Evolutionary conservation across 2,888 invertebrate species (phyloP).

Genomic region (Sthenelais limicola): DNA sequence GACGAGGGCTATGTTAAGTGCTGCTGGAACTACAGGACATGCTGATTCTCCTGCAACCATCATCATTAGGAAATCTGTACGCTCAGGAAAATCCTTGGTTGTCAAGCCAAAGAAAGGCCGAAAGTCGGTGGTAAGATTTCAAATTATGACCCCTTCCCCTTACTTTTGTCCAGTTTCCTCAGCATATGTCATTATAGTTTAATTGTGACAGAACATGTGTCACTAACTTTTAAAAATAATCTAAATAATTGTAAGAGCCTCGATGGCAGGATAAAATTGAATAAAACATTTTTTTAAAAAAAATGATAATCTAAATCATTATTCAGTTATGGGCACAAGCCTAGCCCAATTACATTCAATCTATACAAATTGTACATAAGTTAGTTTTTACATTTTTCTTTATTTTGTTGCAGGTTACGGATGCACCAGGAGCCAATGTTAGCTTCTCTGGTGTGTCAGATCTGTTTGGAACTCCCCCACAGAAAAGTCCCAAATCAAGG

Average conservation of each 20-base stretch:
- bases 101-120: slow-evolving; percentile 62
- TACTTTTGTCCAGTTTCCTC: too few relatives aligned
- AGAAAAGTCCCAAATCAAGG: slow-evolving; percentile 46
- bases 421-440: not conserved
- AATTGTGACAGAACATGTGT: too few relatives aligned
- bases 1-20: slow-evolving; percentile 53
- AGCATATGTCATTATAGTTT: too few relatives aligned
- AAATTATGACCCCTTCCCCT: not conserved
- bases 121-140: slow-evolving; percentile 35
- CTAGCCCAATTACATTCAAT: too few relatives aligned
- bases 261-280: too few relatives aligned
- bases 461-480: slow-evolving; percentile 53
- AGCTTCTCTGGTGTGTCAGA: slow-evolving; percentile 54
- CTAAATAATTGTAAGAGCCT: too few relatives aligned
- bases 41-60: slow-evolving; percentile 67
- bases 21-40: slow-evolving; percentile 67
- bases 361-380: too few relatives aligned
- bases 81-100: slow-evolving; percentile 39
- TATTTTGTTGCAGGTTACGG: not conserved
- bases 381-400: too few relatives aligned
- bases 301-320: too few relatives aligned
- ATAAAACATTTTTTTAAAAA: too few relatives aligned
- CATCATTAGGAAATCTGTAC: slow-evolving; percentile 59
- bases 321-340: too few relatives aligned
- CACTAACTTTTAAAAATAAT: too few relatives aligned